A percentile compares a stretch with the other conserved stretches of the same genome.
These are phyloP conservation scores for Therioaphis trifolii DNA, from an alignment of 2,888 invertebrate species.

Conservation along the genomic window DNA sequence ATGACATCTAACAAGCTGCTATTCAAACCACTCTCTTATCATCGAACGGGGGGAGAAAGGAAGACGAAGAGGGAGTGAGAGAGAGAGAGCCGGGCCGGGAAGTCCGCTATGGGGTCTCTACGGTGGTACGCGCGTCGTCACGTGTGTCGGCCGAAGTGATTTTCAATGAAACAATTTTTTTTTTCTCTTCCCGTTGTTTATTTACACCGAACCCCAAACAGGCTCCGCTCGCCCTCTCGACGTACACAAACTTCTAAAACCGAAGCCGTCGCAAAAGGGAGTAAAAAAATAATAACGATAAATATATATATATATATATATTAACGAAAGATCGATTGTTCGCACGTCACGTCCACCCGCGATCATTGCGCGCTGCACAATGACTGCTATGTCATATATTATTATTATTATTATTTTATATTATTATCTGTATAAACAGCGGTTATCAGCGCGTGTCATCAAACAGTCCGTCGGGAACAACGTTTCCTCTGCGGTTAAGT, in stretches of 20 bases:
- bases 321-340: conserved; percentile 7
- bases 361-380: not conserved
- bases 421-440: not conserved
- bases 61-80: not conserved
- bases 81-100: not conserved
- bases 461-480: conserved; percentile 12
- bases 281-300: not conserved
- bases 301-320: not conserved
- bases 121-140: not conserved
- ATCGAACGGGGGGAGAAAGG: not conserved
- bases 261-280: not conserved
- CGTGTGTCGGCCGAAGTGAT: conserved; percentile 22
- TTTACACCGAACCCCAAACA: not conserved
- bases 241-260: not conserved
- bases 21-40: conserved; percentile 64
- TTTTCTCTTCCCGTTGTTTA: conserved; percentile 9
- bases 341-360: not conserved
- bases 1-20: conserved; percentile 65
- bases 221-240: not conserved
- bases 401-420: too few species aligned
- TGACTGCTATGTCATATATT: too few species aligned
- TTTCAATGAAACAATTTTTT: conserved; percentile 15
- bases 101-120: conserved; percentile 33
- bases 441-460: conserved; percentile 47
- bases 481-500: conserved; percentile 22